phyloP scores from a whole-genome alignment of 1,140 invertebrate genomes.

The Cydia strobilella region DNA sequence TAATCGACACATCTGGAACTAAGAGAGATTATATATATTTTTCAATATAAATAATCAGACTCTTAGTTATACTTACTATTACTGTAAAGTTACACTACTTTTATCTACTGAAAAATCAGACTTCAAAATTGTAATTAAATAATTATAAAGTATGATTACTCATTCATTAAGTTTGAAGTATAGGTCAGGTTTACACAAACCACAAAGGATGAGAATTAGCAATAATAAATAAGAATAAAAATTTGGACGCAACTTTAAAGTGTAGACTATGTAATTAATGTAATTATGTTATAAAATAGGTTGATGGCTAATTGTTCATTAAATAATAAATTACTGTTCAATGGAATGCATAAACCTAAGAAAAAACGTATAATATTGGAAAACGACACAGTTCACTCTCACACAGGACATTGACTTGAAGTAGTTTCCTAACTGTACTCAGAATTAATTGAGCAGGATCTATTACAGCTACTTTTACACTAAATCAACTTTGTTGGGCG shows the following conservation, averaged over 20 bases:
- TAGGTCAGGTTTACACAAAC: slow-evolving; percentile 9
- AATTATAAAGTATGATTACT: no score
- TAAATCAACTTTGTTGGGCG: slow-evolving; percentile 75
- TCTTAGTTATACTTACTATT: no score
- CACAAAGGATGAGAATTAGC: background rate
- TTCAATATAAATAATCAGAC: background rate
- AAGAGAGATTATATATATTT: no score
- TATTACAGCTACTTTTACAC: slow-evolving; percentile 72
- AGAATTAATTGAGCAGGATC: slow-evolving; percentile 75
- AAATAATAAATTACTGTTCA: background rate
- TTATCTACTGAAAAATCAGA: background rate
- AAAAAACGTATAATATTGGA: background rate
- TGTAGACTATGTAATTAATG: no score
- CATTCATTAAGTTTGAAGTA: background rate
- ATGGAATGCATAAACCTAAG: slow-evolving; percentile 29
- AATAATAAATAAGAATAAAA: background rate
- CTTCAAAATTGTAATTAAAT: background rate
- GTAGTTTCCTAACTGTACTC: slow-evolving; percentile 68
- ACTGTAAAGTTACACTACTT: background rate
- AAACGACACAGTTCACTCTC: slow-evolving; percentile 60
- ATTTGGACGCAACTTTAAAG: background rate
- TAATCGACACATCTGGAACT: no score
- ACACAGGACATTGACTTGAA: slow-evolving; percentile 51
- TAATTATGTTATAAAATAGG: background rate
- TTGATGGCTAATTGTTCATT: background rate